Evolutionary conservation across 2,797 vertebrate species (phyloP), one percentile per base, ranked within the genome.

Genomic region (Parauchenoglanis punctatus): DNA sequence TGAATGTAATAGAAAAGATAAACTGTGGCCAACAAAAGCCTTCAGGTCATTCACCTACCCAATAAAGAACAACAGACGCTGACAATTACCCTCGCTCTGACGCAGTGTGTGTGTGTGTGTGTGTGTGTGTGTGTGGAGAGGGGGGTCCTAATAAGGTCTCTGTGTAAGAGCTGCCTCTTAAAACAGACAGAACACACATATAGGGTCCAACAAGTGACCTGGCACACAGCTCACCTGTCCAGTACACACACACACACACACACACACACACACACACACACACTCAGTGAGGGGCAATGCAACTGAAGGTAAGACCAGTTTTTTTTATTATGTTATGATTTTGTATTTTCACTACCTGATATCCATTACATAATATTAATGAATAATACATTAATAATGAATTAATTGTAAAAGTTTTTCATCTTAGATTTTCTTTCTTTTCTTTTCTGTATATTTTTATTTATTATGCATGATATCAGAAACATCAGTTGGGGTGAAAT

Each of bases 1-100:
- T 85, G 84, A 46, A 81, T 87, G 85, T 80, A 70, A 90, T 90
- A 89, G 89, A 44, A 52, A 67, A 88, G 91, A 94, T 94, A 94
- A 94, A 90, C 86, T 80, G 31, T 89, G 83, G 75, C 31, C 63
- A 84, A 81, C 70, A 86, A 84, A 91, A 88, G 92, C 93, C 93
- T 92, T 88, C 93, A 93, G 93, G 91, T 92, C 92, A 91, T 93
- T 93, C 92, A 92, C 90, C 87, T 91, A 90, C 91, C 89, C 92
- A 93, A 94, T 93, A 94, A 94, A 93, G 91, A 88, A 85, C 81
- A 94, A 85, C 94, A 95, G 94, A 95, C 92, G 90, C 92, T 90
- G 87, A 92, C 93, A 95, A 94, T 94, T 93, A 93, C 89, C 78
- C 72, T 80, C 13, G 28, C 80, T 89, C 81, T 92, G 90, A 90